Evolutionary conservation across 2,113 vertebrate genomes (phyloP), one percentile per base, ranked within the genome.

Genomic region (Chaetodon auriga): DNA sequence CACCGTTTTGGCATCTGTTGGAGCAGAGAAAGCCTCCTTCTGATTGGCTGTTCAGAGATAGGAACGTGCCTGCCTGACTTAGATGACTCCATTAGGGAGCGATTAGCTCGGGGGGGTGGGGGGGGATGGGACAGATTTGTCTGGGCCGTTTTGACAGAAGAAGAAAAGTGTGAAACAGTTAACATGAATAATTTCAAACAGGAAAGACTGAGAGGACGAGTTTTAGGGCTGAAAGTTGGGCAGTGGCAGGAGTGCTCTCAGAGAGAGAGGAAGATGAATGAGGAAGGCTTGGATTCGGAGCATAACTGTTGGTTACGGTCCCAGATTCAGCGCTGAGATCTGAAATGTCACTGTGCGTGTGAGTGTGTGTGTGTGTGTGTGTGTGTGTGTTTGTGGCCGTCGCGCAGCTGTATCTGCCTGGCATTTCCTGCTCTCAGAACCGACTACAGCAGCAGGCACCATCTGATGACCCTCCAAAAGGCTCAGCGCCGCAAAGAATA

Each of bases 391-490:
- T 30, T 69, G 79, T 68, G 68, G 55, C 68, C 25, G 75, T 87
- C 74, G 69, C 75, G 75, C 85, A 75, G 75, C 72, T 89, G 94
- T 94, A 94, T 95, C 94, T 90, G 84, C 45, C 65, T 95, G 93
- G 89, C 93, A 93, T 95, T 95, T 95, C 71, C 80, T 84, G 81
- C 82, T 90, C 85, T 86, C 81, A 85, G 83, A 80, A 51, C 60
- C 21, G 66, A 65, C 86, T 65, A 46, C 68, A 23, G 71, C 75
- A 72, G 49, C 82, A 49, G 81, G 60, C 82, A 41, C 76, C 85
- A 88, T 92, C 90, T 92, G 89, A 89, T 94, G 92, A 93, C 90
- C 87, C 87, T 63, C 54, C 68, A 74, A 92, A 91, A 92, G 88
- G 75, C 81, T 81, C 84, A 10, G 70, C 64, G n/a, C 82, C 21